phyloP scores from a whole-genome alignment of 1,140 invertebrate genomes.

The Pentalonia nigronervosa region DNA sequence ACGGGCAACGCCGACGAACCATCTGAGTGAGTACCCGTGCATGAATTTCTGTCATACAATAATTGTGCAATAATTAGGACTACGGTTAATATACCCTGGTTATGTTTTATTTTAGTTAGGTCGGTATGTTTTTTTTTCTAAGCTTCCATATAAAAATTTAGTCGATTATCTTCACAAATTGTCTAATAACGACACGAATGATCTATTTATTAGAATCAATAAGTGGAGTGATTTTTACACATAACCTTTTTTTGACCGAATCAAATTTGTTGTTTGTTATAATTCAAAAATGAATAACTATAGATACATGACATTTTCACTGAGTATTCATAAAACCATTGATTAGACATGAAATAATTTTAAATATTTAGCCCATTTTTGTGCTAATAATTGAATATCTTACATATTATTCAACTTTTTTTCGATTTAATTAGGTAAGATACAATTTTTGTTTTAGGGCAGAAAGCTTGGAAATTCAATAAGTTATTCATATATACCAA shows the following conservation, averaged over 20 bases:
- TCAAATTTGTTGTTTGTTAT: neutral
- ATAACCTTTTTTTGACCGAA: neutral
- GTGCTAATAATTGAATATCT: neutral
- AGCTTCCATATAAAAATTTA: neutral
- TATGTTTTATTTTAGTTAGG: too few relatives aligned
- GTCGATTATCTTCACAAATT: neutral
- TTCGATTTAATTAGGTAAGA: too few relatives aligned
- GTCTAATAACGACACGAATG: neutral
- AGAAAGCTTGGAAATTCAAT: neutral
- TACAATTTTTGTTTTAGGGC: neutral
- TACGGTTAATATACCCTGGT: neutral
- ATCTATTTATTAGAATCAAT: neutral
- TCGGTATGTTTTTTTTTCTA: neutral
- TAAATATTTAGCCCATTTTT: neutral
- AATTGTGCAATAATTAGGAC: neutral
- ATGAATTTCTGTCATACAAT: neutral
- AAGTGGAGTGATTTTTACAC: neutral
- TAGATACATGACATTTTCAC: neutral
- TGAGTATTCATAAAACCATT: neutral
- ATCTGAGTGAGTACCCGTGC: constrained; percentile 63
- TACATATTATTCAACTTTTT: neutral
- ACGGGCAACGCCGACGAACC: constrained; percentile 66
- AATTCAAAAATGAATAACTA: neutral
- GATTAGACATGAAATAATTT: neutral
- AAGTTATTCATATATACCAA: neutral